Evolutionary conservation across 1,140 invertebrate species (phyloP).

Genomic region (Yoshiicerus persimilis): DNA sequence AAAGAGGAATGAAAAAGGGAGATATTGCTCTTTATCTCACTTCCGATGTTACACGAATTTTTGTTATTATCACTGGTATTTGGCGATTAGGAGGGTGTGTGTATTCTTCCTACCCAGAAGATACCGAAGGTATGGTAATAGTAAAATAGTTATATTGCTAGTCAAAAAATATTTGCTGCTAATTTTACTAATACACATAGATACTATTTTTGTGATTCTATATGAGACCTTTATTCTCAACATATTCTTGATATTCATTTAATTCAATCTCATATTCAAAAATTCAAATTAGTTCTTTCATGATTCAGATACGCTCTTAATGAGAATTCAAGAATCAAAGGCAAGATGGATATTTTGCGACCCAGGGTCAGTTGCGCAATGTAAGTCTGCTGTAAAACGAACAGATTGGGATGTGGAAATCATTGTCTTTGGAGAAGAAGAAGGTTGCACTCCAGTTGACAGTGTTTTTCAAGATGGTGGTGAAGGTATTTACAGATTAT

Average conservation of each 20-base stretch:
- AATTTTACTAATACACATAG: no score
- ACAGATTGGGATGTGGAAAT: slow-evolving; percentile 42
- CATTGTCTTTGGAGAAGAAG: slow-evolving; percentile 34
- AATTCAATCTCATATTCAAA: no score
- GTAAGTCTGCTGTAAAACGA: slow-evolving; percentile 17
- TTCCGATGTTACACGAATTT: slow-evolving; percentile 45
- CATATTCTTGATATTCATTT: no score
- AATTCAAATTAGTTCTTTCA: no score
- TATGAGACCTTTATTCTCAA: no score
- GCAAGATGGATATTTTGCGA: slow-evolving; percentile 46
- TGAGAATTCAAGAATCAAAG: slow-evolving; percentile 30
- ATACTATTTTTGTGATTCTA: no score
- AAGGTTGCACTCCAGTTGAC: slow-evolving; percentile 20
- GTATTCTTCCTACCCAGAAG: slow-evolving; percentile 47
- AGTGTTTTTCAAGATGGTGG: slow-evolving; percentile 39
- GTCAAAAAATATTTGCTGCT: background rate
- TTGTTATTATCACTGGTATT: slow-evolving; percentile 35
- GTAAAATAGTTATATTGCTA: no score
- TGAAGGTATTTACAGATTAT: slow-evolving; percentile 9
- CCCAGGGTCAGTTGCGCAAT: slow-evolving; percentile 9
- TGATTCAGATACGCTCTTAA: slow-evolving; percentile 39
- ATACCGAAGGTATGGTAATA: slow-evolving; percentile 36
- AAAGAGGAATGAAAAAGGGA: slow-evolving; percentile 42
- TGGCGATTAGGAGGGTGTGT: slow-evolving; percentile 44
- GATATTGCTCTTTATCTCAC: slow-evolving; percentile 44